These are phyloP conservation scores for Fregetta grallaria DNA, from an alignment of 2,113 vertebrate genomes.

Conservation along the genomic window DNA sequence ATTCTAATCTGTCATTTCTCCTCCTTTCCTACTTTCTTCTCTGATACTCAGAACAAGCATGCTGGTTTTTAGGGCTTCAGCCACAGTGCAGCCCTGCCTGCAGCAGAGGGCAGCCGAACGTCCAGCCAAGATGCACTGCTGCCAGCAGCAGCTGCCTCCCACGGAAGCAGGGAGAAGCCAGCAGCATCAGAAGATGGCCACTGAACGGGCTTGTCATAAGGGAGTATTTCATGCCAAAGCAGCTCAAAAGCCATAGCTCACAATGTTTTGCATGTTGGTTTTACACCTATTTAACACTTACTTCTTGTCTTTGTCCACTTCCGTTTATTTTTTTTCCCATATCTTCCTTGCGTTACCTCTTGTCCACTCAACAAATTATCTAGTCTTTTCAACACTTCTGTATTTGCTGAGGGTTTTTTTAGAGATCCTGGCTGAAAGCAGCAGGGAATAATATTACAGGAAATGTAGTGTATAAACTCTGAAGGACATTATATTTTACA, in stretches of 20 bases:
- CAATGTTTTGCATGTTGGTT: not conserved
- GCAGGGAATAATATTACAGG: not conserved
- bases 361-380: not conserved
- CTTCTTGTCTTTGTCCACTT: not conserved
- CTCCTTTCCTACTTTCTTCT: not conserved
- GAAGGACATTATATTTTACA: not conserved
- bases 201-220: not conserved
- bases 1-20: not conserved
- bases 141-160: not conserved
- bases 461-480: not conserved
- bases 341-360: not conserved
- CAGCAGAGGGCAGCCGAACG: not conserved
- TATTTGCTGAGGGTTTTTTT: not conserved
- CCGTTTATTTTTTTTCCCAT: not conserved
- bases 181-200: not conserved
- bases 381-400: not conserved
- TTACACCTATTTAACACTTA: not conserved
- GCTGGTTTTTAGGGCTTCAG: not conserved
- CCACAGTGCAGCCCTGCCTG: not conserved
- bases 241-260: not conserved
- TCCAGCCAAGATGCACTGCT: fast-evolving
- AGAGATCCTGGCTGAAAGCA: not conserved
- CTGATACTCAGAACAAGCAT: fast-evolving
- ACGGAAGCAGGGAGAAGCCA: not conserved
- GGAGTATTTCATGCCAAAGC: not conserved